These are phyloP conservation scores for Petrocephalus sullivani DNA, from an alignment of 2,797 vertebrate species.

Conservation along the genomic window DNA sequence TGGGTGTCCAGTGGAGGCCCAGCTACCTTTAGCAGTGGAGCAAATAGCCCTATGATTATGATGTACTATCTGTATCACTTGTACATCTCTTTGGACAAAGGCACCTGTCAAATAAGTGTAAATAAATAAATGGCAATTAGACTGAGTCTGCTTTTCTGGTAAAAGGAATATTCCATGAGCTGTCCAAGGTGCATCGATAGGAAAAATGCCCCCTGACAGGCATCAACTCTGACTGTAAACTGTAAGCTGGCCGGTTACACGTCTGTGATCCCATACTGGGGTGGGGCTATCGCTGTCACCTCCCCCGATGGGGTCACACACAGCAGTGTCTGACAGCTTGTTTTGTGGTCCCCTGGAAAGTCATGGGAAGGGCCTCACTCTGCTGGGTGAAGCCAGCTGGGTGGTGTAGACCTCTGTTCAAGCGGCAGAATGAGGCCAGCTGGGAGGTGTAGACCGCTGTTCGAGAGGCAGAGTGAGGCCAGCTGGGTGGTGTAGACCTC, in stretches of 20 bases:
- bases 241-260: not conserved
- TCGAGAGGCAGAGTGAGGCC: not conserved
- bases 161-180: not conserved
- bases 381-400: not conserved
- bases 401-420: not conserved
- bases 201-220: not conserved
- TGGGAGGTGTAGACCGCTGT: not conserved
- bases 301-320: not conserved
- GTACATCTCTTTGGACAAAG: too few species aligned
- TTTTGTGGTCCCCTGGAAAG: not conserved
- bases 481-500: not conserved
- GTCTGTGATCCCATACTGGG: not conserved
- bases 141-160: not conserved
- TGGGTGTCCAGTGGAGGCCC: not conserved
- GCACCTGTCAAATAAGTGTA: not conserved
- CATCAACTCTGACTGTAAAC: not conserved
- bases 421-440: not conserved
- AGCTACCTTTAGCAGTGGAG: not conserved
- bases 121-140: not conserved
- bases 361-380: not conserved
- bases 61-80: not conserved
- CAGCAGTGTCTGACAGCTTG: not conserved
- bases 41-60: not conserved
- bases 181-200: not conserved
- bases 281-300: too few species aligned